Conservation (phyloP, 2,113 vertebrate genomes). For the Falcunculus frontatus region DNA sequence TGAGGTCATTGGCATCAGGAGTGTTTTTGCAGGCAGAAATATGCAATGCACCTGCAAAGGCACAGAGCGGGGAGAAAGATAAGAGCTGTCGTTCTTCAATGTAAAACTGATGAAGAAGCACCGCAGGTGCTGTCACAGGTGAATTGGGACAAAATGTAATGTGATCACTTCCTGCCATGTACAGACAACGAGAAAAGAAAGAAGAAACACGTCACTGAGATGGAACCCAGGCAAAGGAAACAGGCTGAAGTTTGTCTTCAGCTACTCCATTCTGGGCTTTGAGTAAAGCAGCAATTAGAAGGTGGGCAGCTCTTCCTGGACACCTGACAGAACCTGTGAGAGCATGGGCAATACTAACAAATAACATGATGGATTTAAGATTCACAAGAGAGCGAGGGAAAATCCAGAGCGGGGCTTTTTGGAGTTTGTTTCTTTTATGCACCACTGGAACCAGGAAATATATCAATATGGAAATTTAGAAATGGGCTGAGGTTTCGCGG, state of each 20-base stretch:
- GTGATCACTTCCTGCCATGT: not conserved
- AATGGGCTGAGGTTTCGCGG: slow-evolving; percentile 16
- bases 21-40: not conserved
- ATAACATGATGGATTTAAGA: not conserved
- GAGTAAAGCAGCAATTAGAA: not conserved
- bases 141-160: not conserved
- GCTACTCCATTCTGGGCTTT: not conserved
- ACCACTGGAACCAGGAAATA: slow-evolving; percentile 41
- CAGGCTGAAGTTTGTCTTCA: not conserved
- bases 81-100: not conserved
- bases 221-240: not conserved
- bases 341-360: not conserved
- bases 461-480: slow-evolving; percentile 50
- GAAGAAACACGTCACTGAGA: not conserved
- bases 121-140: not conserved
- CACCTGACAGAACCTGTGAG: not conserved
- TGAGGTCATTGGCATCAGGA: not conserved
- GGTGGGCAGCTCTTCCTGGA: not conserved
- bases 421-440: slow-evolving; percentile 54
- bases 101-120: not conserved
- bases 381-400: slow-evolving; percentile 29
- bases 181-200: not conserved
- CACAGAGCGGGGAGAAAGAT: not conserved
- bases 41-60: not conserved
- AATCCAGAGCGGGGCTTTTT: slow-evolving; percentile 54